Conservation (phyloP, 2,113 vertebrate species). For the Dinomys branickii region DNA sequence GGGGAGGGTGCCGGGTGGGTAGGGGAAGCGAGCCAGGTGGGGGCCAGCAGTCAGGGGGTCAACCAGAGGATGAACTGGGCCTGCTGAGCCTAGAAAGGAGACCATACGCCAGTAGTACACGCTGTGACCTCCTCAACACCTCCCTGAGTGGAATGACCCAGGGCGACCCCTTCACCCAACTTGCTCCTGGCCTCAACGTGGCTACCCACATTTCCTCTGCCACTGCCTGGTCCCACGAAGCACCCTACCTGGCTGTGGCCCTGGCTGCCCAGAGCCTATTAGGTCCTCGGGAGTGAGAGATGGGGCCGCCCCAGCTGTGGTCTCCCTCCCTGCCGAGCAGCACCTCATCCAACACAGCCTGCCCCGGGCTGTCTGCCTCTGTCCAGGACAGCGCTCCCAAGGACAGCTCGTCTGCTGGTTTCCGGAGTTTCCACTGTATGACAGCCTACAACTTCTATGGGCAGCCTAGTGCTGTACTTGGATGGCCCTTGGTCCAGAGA, state of each 20-base stretch:
- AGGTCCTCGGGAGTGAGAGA: not conserved
- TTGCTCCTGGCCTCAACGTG: too few relatives aligned
- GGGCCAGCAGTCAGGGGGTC: slow-evolving; percentile 95
- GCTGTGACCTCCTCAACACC: rapidly evolving
- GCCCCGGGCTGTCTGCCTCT: not conserved
- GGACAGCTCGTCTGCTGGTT: not conserved
- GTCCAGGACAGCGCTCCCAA: not conserved
- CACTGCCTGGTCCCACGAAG: not conserved
- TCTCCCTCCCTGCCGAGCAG: not conserved
- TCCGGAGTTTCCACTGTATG: too few relatives aligned
- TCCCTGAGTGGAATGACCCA: rapidly evolving
- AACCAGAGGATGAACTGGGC: slow-evolving; percentile 92
- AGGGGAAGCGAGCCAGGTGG: slow-evolving; percentile 96
- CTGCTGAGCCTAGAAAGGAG: slow-evolving; percentile 91
- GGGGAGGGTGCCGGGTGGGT: slow-evolving; percentile 96
- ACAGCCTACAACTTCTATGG: not conserved
- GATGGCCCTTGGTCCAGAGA: not conserved
- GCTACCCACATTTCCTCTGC: rapidly evolving
- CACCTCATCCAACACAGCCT: not conserved
- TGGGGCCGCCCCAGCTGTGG: not conserved
- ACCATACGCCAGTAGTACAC: not conserved
- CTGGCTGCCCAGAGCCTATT: not conserved
- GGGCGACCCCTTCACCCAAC: not conserved
- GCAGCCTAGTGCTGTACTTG: not conserved
- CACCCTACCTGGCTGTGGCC: not conserved